A percentile compares a stretch with the other conserved stretches of the same genome.
Conservation (phyloP, 1,140 invertebrate genomes). For the Anastrepha obliqua region DNA sequence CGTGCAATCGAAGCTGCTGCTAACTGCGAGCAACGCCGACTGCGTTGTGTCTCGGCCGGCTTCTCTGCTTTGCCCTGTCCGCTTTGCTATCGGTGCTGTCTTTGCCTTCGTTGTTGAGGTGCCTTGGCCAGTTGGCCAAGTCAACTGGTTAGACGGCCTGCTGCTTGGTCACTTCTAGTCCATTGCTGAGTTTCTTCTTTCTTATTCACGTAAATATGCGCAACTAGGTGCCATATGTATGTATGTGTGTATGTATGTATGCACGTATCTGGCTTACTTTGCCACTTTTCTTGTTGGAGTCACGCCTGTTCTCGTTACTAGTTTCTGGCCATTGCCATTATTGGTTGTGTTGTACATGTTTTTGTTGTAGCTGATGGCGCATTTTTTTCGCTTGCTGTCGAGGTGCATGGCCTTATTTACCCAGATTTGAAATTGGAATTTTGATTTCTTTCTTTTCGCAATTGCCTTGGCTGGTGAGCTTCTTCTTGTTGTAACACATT, state of each 20-base stretch:
- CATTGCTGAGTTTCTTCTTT: conserved; percentile 19
- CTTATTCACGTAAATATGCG: conserved; percentile 4
- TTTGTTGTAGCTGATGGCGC: not conserved
- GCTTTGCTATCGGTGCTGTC: not conserved
- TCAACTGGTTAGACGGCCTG: conserved; percentile 44
- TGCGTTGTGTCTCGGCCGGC: not conserved
- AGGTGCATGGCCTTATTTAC: conserved; percentile 74
- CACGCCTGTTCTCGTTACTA: conserved; percentile 50
- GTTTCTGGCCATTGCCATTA: conserved; percentile 35
- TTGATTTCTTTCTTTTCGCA: conserved; percentile 51
- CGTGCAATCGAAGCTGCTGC: not conserved
- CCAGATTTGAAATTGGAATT: conserved; percentile 63
- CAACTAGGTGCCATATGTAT: not conserved
- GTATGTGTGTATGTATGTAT: not conserved
- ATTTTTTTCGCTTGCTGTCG: conserved; percentile 51
- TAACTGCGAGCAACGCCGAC: not conserved
- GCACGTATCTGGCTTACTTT: conserved; percentile 14
- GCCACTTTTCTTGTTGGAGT: conserved; percentile 50
- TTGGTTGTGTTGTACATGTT: conserved; percentile 6
- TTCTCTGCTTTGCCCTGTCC: conserved; percentile 6
- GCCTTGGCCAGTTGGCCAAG: conserved; percentile 36
- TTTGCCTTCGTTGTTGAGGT: not conserved
- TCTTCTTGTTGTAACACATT: conserved; percentile 18
- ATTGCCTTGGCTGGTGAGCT: not conserved
- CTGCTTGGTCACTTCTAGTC: not conserved